Evolutionary conservation across 2,113 vertebrate species (phyloP), one percentile per base, ranked within the genome.

Genomic region (Nycticebus coucang): DNA sequence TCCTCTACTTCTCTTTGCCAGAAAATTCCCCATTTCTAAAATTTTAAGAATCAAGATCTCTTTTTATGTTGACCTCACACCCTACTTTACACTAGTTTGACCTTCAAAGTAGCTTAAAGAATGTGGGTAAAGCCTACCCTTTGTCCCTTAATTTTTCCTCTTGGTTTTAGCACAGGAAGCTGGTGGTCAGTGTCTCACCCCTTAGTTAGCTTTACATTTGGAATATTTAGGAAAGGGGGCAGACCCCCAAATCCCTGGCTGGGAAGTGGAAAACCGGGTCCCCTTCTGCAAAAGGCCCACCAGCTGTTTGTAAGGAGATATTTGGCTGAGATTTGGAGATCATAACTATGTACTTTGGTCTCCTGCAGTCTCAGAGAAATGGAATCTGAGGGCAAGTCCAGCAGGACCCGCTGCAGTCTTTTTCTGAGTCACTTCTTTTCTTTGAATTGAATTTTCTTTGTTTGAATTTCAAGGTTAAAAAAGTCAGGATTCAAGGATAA

Each of bases 381-480:
- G 59, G 64, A 57, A 13, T 93, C 60, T 50, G 35, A 15, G n/a
- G 4, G 11, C 13, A 69, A 71, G 50, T 91, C n/a, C 75, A 41
- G 41, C 50, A 57, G 82, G 35, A 4, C 33, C 59, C 77, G 62
- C 81, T 62, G 66, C 22, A 74, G 72, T 15, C 69, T 91, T 92
- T 85, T 78, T 96, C 35, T 60, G 92, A 97, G 81, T 26, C 24
- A 89, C 41, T 97, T 93, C 50, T 97, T 98, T 50, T 50, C 45
- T 50, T 50, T 50, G 45, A 50, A 50, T 50, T 50, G 45, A 50
- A 50, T 50, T 50, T 97, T 97, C 98, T 98, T 98, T 98, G 98
- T 98, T 98, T 99, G 98, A 98, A 99, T 99, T 99, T 99, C 99
- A 99, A 99, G 99, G 99, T 99, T 99, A 99, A 98, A 98, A 98